Percentiles rank a stretch among this genome's conserved stretches.
phyloP scores from a whole-genome alignment of 2,113 vertebrate species.

The Syngnathus floridae region DNA sequence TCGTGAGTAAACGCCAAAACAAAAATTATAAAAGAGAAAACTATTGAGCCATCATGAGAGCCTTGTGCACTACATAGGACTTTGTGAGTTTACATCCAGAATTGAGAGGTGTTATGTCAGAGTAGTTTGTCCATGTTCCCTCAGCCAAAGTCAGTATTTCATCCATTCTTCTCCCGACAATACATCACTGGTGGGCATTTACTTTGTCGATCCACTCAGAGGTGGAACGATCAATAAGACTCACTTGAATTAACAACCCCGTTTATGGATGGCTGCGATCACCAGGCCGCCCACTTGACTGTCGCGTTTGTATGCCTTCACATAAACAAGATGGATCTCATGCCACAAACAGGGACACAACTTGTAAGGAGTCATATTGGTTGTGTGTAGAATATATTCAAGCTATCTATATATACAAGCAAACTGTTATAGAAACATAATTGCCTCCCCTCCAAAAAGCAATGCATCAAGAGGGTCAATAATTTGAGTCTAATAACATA shows the following conservation, averaged over 20 bases:
- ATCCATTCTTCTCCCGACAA: not conserved
- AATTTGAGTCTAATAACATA: not conserved
- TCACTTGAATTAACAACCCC: not conserved
- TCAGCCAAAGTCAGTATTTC: slow-evolving; percentile 1
- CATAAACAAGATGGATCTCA: not conserved
- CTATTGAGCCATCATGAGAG: not conserved
- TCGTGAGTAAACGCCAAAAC: no score
- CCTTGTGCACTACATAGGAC: not conserved
- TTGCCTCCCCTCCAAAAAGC: not conserved
- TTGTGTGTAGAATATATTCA: not conserved
- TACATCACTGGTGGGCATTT: not conserved
- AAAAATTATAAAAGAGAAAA: not conserved
- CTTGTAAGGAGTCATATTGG: not conserved
- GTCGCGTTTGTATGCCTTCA: not conserved
- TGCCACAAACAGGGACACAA: not conserved
- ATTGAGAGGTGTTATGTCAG: not conserved
- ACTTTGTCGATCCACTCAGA: not conserved
- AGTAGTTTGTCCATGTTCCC: not conserved
- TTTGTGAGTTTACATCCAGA: not conserved
- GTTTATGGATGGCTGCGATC: slow-evolving; percentile 4
- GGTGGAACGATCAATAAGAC: slow-evolving; percentile 3
- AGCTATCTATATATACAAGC: not conserved
- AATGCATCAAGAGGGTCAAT: not conserved
- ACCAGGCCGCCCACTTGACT: not conserved
- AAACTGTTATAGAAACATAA: not conserved